Evolutionary conservation across 1,140 invertebrate species (phyloP).

Genomic region (Matsumurasca onukii): DNA sequence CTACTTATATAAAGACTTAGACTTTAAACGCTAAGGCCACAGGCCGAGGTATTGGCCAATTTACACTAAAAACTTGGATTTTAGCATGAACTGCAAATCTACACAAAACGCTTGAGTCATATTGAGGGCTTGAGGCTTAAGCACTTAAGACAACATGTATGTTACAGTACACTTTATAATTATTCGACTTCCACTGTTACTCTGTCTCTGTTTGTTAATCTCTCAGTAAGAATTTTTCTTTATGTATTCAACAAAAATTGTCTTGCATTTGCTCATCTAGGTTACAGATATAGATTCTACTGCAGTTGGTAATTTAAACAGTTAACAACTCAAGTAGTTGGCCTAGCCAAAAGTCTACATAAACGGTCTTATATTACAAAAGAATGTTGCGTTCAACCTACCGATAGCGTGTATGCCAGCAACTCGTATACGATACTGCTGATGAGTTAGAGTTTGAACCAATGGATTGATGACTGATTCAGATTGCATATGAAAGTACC

Average conservation of each 20-base stretch:
- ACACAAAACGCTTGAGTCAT: too few species aligned
- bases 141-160: too few species aligned
- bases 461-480: constrained; percentile 72
- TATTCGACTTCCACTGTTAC: too few species aligned
- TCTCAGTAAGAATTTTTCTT: neutral
- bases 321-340: neutral
- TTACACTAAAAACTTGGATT: too few species aligned
- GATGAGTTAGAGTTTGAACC: constrained; percentile 69
- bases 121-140: too few species aligned
- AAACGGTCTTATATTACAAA: neutral
- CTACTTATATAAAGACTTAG: too few species aligned
- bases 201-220: neutral
- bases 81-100: too few species aligned
- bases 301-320: neutral
- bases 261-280: too few species aligned
- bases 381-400: constrained; percentile 42
- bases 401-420: constrained; percentile 72
- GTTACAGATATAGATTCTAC: neutral
- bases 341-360: neutral
- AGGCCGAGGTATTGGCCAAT: too few species aligned
- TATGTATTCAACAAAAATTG: too few species aligned
- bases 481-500: constrained; percentile 70
- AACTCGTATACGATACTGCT: constrained; percentile 76
- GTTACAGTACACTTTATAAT: too few species aligned
- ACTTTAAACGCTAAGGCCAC: too few species aligned